These are phyloP conservation scores for Probosciger aterrimus DNA, from an alignment of 2,113 vertebrate species.

Conservation along the genomic window DNA sequence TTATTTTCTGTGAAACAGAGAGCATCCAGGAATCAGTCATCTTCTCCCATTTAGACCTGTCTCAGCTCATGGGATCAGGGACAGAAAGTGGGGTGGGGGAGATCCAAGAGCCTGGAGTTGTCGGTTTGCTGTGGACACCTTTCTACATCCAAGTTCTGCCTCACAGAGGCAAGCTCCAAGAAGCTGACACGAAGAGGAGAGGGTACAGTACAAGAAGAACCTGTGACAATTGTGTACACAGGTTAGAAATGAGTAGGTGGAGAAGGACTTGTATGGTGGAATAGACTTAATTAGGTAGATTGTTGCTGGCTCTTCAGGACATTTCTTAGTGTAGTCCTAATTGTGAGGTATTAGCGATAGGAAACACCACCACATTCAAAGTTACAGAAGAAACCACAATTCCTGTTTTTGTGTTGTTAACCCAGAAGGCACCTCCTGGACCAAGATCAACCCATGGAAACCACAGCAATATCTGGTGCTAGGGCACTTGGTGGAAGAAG, in stretches of 20 bases:
- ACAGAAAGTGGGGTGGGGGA: not conserved
- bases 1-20: not conserved
- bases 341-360: fast-evolving
- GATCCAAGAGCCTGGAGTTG: not conserved
- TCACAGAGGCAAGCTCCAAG: not conserved
- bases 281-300: not conserved
- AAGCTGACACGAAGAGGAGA: not conserved
- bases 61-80: not conserved
- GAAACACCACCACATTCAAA: not conserved
- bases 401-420: not conserved
- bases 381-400: not conserved
- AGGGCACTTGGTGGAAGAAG: not conserved
- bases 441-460: not conserved
- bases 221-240: not conserved
- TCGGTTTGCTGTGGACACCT: not conserved
- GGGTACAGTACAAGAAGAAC: not conserved
- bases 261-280: not conserved
- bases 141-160: not conserved
- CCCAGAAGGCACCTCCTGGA: not conserved
- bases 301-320: not conserved
- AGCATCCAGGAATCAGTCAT: not conserved
- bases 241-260: not conserved
- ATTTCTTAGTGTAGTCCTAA: not conserved
- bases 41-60: not conserved
- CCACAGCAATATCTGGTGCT: not conserved